Evolutionary conservation across 2,113 vertebrate genomes (phyloP), one percentile per base, ranked within the genome.

Genomic region (Strigops habroptila): DNA sequence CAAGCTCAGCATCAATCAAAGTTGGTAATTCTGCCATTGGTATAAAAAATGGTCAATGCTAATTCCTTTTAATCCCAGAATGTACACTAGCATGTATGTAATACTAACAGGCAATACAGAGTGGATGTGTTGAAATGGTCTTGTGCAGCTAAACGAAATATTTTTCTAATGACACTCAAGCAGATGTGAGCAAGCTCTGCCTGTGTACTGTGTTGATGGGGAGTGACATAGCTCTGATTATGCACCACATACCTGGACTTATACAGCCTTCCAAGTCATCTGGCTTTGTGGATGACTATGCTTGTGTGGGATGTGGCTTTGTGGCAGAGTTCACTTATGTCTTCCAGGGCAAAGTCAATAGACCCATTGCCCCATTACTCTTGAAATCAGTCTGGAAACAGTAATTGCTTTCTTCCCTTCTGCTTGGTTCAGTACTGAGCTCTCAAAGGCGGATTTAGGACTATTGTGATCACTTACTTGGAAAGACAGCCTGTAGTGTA

Each of bases 121-220:
- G 31, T 1, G 1, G 13, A 24, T 46, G 15, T 80, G 43, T 30
- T 71, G 28, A 89, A 86, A 52, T 27, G 12, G 4, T 73, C 41
- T 67, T 70, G 57, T 64, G n/a, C 37, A 76, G n/a, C 21, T 43
- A 86, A 59, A 35, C 6, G 44, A 24, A 44, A 81, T 15, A 18
- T 49, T 41, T 77, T 86, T 63, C 68, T 80, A 6, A 25, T 51
- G 4, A 14, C 14, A 39, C 21, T n/a, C 31, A 63, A 52, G 52
- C n/a, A 90, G 57, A 46, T 46, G 35, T 17, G 15, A 65, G 57
- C 0, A 8, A 57, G n/a, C 30, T 80, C 33, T 67, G 13, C 19
- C 23, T 60, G n/a, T 39, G 63, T 1, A 0, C 31, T 35, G 12
- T 2, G 3, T n/a, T 55, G 22, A 15, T 43, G 44, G 30, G 30